phyloP scores from a whole-genome alignment of 2,113 vertebrate species.

The Ameiurus melas region DNA sequence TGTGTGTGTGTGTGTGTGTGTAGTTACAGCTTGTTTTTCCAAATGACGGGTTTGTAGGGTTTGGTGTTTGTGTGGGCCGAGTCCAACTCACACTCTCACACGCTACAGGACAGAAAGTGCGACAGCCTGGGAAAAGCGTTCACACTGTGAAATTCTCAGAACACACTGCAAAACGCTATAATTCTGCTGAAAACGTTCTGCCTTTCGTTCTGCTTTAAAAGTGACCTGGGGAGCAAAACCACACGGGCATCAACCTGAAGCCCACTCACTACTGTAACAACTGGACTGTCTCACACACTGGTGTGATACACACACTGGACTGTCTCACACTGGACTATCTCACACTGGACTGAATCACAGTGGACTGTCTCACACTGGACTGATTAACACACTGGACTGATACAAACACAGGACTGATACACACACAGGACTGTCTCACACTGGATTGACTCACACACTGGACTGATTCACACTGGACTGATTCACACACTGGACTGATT shows the following conservation, averaged over 20 bases:
- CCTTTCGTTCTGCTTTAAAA: background rate
- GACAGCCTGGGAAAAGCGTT: conserved; percentile 15
- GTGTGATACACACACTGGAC: background rate
- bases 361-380: background rate
- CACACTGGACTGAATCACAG: too few relatives aligned
- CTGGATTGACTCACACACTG: background rate
- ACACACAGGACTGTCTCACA: too few relatives aligned
- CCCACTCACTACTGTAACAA: background rate
- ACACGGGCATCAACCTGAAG: background rate
- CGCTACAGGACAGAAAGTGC: conserved; percentile 4
- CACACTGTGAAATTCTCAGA: background rate
- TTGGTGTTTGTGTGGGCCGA: conserved; percentile 25
- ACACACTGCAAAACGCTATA: background rate
- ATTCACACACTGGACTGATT: too few relatives aligned
- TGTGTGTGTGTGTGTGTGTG: conserved; percentile 19
- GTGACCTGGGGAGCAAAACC: background rate
- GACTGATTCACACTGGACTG: background rate
- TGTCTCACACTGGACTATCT: background rate
- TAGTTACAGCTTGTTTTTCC: background rate
- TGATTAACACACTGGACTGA: background rate
- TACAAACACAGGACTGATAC: background rate
- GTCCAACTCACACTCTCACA: conserved; percentile 6
- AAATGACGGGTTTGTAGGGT: conserved; percentile 8
- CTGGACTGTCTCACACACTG: background rate
- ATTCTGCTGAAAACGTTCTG: background rate